Evolutionary conservation across 2,113 vertebrate species (phyloP).

Genomic region (Tapirus terrestris): DNA sequence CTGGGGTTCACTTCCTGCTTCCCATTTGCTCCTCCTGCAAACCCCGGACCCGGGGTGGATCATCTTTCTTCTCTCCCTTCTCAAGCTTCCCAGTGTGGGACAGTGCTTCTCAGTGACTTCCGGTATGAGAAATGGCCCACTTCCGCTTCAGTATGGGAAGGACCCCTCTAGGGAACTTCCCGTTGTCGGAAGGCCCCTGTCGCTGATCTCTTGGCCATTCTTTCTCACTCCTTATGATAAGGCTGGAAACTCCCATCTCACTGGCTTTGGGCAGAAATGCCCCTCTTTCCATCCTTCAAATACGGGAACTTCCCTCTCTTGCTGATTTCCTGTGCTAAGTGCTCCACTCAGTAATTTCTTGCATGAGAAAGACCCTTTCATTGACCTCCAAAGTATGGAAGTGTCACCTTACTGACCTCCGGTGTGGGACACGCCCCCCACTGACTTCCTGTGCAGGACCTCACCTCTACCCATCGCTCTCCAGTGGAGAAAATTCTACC

Average conservation of each 20-base stretch:
- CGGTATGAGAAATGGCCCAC: not conserved
- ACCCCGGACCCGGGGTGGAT: not conserved
- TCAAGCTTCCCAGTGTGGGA: not conserved
- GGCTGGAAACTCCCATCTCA: not conserved
- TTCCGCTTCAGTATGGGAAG: not conserved
- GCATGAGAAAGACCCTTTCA: accelerated
- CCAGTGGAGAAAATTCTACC: accelerated
- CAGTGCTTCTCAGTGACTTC: not conserved
- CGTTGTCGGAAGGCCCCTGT: not conserved
- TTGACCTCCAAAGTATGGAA: no score
- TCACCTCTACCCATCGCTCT: accelerated
- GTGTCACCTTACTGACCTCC: accelerated
- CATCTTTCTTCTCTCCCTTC: not conserved
- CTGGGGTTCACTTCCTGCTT: not conserved
- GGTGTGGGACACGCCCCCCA: not conserved
- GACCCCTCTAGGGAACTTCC: not conserved
- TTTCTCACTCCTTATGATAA: not conserved
- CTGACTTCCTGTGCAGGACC: not conserved
- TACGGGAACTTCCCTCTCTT: not conserved
- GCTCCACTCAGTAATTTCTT: not conserved
- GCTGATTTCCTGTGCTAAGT: not conserved
- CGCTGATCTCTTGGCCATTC: not conserved
- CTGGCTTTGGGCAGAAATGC: not conserved
- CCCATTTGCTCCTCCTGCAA: not conserved
- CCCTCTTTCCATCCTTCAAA: not conserved